Evolutionary conservation across 1,140 invertebrate species (phyloP).

Genomic region (Stegodyphus dumicola): DNA sequence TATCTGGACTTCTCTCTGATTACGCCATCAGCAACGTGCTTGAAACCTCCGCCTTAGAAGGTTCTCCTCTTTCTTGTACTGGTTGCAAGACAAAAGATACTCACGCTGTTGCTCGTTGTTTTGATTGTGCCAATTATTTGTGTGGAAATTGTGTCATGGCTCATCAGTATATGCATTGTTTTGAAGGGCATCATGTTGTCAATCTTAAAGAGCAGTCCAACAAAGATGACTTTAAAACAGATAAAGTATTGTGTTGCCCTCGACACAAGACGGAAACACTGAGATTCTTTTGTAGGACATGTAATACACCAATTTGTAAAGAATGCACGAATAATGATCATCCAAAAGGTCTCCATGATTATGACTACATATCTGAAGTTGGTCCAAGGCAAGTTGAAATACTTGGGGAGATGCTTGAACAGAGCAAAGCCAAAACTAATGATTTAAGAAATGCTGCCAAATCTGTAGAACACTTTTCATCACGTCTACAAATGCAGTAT

Average conservation of each 20-base stretch:
- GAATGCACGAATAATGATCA: slow-evolving; percentile 93
- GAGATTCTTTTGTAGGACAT: slow-evolving; percentile 92
- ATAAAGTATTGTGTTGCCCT: slow-evolving; percentile 83
- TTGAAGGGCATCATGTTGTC: slow-evolving; percentile 95
- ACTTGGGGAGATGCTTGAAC: slow-evolving; percentile 81
- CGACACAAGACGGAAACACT: slow-evolving; percentile 87
- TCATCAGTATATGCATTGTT: slow-evolving; percentile 98
- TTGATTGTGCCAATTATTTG: slow-evolving; percentile 93
- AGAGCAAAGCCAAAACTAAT: slow-evolving; percentile 83
- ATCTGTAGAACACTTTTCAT: slow-evolving; percentile 83
- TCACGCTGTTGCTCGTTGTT: slow-evolving; percentile 87
- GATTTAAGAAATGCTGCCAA: slow-evolving; percentile 87
- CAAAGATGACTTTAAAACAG: slow-evolving; percentile 70
- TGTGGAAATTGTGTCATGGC: slow-evolving; percentile 97
- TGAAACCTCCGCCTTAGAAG: slow-evolving; percentile 65
- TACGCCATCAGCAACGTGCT: slow-evolving; percentile 75
- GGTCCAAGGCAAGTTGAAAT: slow-evolving; percentile 87
- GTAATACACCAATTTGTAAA: slow-evolving; percentile 90
- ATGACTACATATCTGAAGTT: slow-evolving; percentile 85
- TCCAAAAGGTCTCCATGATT: slow-evolving; percentile 87
- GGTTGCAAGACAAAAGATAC: slow-evolving; percentile 88
- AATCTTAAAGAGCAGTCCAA: slow-evolving; percentile 83
- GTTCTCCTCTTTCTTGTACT: slow-evolving; percentile 74
- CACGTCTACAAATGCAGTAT: slow-evolving; percentile 87
- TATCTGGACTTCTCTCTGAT: slow-evolving; percentile 77